Percentiles rank a stretch among this genome's conserved stretches.
These are phyloP conservation scores for Sebastes cheni DNA, from an alignment of 2,797 vertebrate genomes.

Conservation along the genomic window DNA sequence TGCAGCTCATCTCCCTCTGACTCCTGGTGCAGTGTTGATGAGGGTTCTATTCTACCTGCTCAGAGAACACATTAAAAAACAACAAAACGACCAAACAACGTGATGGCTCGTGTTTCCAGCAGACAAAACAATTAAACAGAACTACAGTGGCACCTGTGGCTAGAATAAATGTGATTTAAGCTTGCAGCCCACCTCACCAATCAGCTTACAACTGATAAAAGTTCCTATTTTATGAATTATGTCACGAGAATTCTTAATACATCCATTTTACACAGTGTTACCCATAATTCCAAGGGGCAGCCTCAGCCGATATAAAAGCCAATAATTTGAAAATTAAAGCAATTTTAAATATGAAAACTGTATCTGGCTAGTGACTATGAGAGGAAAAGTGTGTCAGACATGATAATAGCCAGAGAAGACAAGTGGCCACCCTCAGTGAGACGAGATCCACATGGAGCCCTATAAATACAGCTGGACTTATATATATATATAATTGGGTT, in stretches of 20 bases:
- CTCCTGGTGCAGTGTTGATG: not conserved
- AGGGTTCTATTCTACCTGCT: not conserved
- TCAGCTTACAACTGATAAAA: not conserved
- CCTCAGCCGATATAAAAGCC: not conserved
- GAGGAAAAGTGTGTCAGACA: not conserved
- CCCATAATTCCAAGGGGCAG: not conserved
- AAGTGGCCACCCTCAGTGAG: not conserved
- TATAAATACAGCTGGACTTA: not conserved
- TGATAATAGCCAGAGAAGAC: not conserved
- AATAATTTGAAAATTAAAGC: not conserved
- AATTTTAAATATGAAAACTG: not conserved
- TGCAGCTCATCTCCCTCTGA: not conserved
- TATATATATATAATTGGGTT: accelerated
- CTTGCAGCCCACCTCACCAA: not conserved
- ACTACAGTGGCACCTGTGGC: not conserved
- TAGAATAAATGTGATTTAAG: not conserved
- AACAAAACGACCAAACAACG: not conserved
- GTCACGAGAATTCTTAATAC: not conserved
- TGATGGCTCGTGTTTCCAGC: not conserved
- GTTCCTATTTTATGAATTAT: not conserved
- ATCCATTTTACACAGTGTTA: not conserved
- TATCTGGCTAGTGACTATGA: not conserved
- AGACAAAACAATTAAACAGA: not conserved
- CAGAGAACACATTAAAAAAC: not conserved
- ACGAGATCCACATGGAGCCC: not conserved